These are phyloP conservation scores for Drosophila heteroneura DNA, from an alignment of 2,888 invertebrate genomes.

Conservation along the genomic window DNA sequence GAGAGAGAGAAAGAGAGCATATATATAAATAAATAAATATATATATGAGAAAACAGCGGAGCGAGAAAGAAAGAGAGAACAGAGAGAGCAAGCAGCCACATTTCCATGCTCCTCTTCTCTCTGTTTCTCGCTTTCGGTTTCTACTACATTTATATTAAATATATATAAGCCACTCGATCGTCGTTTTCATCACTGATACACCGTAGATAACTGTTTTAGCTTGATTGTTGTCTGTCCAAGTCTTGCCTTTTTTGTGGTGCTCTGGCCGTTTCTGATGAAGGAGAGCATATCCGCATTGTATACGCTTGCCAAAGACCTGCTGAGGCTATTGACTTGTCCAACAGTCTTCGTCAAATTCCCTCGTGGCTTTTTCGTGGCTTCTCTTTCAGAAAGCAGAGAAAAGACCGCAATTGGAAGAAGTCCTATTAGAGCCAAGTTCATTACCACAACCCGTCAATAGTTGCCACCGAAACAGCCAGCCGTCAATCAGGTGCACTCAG, in stretches of 20 bases:
- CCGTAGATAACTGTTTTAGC: slow-evolving; percentile 1
- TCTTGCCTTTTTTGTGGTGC: slow-evolving; percentile 29
- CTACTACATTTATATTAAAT: background rate
- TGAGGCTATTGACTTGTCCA: slow-evolving; percentile 44
- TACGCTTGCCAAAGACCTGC: slow-evolving; percentile 29
- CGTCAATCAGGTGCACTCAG: background rate
- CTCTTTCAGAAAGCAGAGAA: background rate
- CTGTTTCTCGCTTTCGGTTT: slow-evolving; percentile 45
- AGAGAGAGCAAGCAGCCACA: background rate
- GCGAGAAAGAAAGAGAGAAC: background rate
- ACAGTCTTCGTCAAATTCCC: slow-evolving; percentile 4
- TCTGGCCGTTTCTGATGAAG: slow-evolving; percentile 2
- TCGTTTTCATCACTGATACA: background rate
- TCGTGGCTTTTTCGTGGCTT: background rate
- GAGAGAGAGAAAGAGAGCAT: no score
- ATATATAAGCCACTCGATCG: background rate
- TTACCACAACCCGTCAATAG: slow-evolving; percentile 78
- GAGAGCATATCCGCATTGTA: slow-evolving; percentile 44
- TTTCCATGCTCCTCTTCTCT: slow-evolving; percentile 2
- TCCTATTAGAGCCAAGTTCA: slow-evolving; percentile 85
- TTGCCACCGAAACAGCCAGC: background rate
- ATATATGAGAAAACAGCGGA: no score
- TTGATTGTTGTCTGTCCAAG: slow-evolving; percentile 24
- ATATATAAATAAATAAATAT: no score
- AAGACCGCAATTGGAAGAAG: slow-evolving; percentile 58